Conservation (phyloP, 2,888 invertebrate species). For the Leucania comma region DNA sequence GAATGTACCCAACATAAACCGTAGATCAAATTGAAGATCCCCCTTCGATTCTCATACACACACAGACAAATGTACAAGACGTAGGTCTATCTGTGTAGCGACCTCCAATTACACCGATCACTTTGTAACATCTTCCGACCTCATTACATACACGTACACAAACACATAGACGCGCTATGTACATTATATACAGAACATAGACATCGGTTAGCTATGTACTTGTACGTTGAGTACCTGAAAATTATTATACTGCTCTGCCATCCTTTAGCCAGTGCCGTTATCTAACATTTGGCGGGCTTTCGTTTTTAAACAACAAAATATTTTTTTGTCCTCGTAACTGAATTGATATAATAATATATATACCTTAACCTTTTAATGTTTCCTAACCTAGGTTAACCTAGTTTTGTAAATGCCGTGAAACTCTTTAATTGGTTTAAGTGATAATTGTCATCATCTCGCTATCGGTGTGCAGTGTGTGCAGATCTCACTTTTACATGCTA, state of each 20-base stretch:
- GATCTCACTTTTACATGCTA: too few species aligned
- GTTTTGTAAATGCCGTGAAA: too few species aligned
- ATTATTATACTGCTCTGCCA: background rate
- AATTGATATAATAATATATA: too few species aligned
- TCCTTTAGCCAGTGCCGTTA: too few species aligned
- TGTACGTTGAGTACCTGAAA: constrained; percentile 8
- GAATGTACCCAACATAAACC: constrained; percentile 14
- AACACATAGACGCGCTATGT: background rate
- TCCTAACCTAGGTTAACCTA: too few species aligned
- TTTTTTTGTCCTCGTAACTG: too few species aligned
- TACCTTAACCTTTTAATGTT: too few species aligned
- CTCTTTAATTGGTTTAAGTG: too few species aligned
- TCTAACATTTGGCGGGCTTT: too few species aligned
- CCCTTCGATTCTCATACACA: constrained; percentile 24
- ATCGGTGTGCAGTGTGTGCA: too few species aligned
- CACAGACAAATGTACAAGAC: constrained; percentile 3
- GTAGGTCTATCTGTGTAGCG: constrained; percentile 11
- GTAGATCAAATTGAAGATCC: constrained; percentile 48
- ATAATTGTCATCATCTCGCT: too few species aligned
- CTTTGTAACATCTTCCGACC: constrained; percentile 50
- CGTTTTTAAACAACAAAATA: too few species aligned
- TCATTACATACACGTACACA: constrained; percentile 35
- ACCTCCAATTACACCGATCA: constrained; percentile 52
- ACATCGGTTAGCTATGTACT: background rate
- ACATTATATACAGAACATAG: background rate